These are phyloP conservation scores for Leiothrix lutea DNA, from an alignment of 2,113 vertebrate genomes.

Conservation along the genomic window DNA sequence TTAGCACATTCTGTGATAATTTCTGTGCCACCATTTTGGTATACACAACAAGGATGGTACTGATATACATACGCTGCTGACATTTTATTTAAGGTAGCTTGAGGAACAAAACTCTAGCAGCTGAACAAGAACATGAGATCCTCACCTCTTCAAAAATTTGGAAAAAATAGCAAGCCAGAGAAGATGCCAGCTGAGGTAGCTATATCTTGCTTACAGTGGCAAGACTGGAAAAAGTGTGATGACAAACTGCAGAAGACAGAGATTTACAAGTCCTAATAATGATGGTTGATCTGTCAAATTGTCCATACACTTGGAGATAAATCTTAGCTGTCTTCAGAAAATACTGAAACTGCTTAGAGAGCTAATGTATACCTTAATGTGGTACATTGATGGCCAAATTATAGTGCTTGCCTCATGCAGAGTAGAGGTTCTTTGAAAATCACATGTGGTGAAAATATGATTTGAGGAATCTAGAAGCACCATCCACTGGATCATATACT, in stretches of 20 bases:
- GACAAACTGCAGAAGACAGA: not conserved
- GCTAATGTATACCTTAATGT: not conserved
- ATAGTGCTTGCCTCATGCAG: not conserved
- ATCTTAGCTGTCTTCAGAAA: not conserved
- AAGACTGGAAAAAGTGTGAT: not conserved
- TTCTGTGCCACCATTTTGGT: not conserved
- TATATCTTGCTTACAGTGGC: not conserved
- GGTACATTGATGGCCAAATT: not conserved
- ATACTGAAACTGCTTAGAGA: not conserved
- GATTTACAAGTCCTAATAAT: not conserved
- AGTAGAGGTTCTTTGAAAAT: not conserved
- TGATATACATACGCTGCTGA: not conserved
- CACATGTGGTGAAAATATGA: not conserved
- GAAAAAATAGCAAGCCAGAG: not conserved
- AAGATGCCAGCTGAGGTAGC: not conserved
- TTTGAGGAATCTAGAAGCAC: not conserved
- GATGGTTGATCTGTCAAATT: not conserved
- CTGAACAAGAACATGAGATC: not conserved
- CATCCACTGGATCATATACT: not conserved
- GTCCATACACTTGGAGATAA: not conserved
- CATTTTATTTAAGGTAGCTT: not conserved
- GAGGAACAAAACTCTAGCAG: not conserved
- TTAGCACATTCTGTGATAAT: not conserved
- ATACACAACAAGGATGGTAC: not conserved
- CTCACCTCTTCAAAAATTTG: not conserved